Conservation (phyloP, 1,140 invertebrate genomes). For the Drosophila parvula region DNA sequence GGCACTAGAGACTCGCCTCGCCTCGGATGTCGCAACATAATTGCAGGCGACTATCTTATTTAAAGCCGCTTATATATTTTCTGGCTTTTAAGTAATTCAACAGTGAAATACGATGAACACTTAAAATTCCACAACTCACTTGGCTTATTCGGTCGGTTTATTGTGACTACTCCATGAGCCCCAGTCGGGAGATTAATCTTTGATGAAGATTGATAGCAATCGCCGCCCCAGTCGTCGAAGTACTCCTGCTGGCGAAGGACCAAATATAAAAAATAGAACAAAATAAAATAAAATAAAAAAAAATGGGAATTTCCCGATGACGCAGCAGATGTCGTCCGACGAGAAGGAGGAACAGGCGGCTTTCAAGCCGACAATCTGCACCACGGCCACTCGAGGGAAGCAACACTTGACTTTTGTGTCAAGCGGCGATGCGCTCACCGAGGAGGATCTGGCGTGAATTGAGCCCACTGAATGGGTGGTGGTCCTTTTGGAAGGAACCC, state of each 20-base stretch:
- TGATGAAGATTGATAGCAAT: slow-evolving; percentile 66
- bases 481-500: slow-evolving; percentile 13
- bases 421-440: slow-evolving; percentile 43
- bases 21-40: slow-evolving; percentile 32
- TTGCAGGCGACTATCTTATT: slow-evolving; percentile 26
- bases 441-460: slow-evolving; percentile 43
- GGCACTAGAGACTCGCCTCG: slow-evolving; percentile 19
- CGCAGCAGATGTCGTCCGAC: slow-evolving; percentile 52
- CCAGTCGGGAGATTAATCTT: slow-evolving; percentile 49
- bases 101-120: slow-evolving; percentile 12
- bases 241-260: slow-evolving; percentile 8
- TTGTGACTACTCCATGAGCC: slow-evolving; percentile 22
- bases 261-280: slow-evolving; percentile 33
- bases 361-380: slow-evolving; percentile 55
- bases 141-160: slow-evolving; percentile 18
- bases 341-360: slow-evolving; percentile 11
- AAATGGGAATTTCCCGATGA: slow-evolving; percentile 48
- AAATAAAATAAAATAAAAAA: slow-evolving; percentile 33
- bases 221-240: slow-evolving; percentile 29
- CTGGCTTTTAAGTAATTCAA: slow-evolving; percentile 31
- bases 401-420: slow-evolving; percentile 81
- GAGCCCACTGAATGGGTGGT: slow-evolving; percentile 42
- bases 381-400: slow-evolving; percentile 69
- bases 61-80: slow-evolving; percentile 26
- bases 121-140: slow-evolving; percentile 20